Conservation (phyloP, 2,113 vertebrate genomes). For the Grallaria varia region DNA sequence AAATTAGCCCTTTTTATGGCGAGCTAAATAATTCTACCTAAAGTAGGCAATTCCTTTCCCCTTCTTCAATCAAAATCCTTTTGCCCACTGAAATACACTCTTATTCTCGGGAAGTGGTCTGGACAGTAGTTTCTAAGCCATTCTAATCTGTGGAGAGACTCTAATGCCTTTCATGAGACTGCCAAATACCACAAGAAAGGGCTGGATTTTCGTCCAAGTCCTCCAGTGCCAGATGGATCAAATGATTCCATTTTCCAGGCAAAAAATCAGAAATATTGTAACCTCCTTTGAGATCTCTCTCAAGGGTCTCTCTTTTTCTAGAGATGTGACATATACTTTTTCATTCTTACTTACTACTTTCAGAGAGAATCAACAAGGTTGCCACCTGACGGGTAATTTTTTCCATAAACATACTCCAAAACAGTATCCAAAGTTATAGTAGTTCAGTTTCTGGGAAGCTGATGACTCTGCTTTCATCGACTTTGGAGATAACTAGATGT, state of each 20-base stretch:
- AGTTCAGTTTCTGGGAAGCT: not conserved
- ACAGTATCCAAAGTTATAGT: not conserved
- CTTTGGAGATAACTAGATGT: not conserved
- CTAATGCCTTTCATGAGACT: constrained; percentile 55
- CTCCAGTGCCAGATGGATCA: constrained; percentile 56
- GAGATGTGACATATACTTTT: not conserved
- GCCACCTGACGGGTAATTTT: not conserved
- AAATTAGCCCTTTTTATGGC: not conserved
- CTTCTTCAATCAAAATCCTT: constrained; percentile 1
- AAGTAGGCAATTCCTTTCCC: constrained; percentile 20
- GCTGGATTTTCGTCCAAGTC: constrained; percentile 36
- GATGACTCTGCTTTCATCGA: not conserved
- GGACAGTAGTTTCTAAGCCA: constrained; percentile 44
- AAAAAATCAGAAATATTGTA: constrained; percentile 58
- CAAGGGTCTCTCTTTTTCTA: not conserved
- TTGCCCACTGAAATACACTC: constrained; percentile 49
- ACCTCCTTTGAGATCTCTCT: constrained; percentile 13
- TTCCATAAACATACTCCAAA: not conserved
- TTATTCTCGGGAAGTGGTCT: constrained; percentile 53
- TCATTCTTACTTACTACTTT: not conserved
- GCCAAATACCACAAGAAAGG: constrained; percentile 64
- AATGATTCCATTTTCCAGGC: constrained; percentile 61
- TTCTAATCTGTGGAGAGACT: constrained; percentile 63
- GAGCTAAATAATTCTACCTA: constrained; percentile 2
- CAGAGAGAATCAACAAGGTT: not conserved